Conservation (phyloP, 1,140 invertebrate genomes). For the Meteorus sp. region DNA sequence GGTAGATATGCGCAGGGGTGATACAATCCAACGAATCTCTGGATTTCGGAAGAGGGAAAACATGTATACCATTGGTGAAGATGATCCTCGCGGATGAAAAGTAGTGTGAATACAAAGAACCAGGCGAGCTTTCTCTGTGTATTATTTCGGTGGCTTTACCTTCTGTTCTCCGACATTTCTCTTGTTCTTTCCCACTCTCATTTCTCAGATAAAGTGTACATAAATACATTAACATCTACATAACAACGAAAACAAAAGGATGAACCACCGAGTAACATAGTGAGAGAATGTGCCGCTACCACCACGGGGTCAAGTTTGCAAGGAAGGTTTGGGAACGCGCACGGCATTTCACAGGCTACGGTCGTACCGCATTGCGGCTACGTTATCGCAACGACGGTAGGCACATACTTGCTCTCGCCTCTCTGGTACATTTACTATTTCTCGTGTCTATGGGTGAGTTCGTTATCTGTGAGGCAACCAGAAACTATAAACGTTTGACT, state of each 20-base stretch:
- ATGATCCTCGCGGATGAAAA: not conserved
- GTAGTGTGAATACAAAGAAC: conserved; percentile 1
- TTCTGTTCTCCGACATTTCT: not conserved
- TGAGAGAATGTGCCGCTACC: not conserved
- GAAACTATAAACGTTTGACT: not conserved
- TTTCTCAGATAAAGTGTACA: no score
- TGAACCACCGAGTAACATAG: not conserved
- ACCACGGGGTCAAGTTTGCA: conserved; percentile 20
- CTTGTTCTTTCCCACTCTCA: not conserved
- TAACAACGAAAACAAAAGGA: not conserved
- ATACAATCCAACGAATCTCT: conserved; percentile 24
- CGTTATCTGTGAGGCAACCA: conserved; percentile 13
- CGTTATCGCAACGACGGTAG: conserved; percentile 41
- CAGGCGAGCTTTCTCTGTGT: not conserved
- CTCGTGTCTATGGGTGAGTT: conserved; percentile 10
- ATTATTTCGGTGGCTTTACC: conserved; percentile 5
- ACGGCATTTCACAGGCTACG: conserved; percentile 33
- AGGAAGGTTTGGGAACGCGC: conserved; percentile 30
- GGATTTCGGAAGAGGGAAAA: conserved; percentile 22
- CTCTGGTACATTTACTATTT: conserved; percentile 21
- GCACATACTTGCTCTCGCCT: conserved; percentile 21
- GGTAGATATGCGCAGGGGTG: not conserved
- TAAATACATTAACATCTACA: no score
- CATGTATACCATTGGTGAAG: not conserved
- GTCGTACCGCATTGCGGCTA: conserved; percentile 42